Percentiles rank a stretch among this genome's conserved stretches.
phyloP scores from a whole-genome alignment of 2,113 vertebrate species.

The Danionella cerebrum region DNA sequence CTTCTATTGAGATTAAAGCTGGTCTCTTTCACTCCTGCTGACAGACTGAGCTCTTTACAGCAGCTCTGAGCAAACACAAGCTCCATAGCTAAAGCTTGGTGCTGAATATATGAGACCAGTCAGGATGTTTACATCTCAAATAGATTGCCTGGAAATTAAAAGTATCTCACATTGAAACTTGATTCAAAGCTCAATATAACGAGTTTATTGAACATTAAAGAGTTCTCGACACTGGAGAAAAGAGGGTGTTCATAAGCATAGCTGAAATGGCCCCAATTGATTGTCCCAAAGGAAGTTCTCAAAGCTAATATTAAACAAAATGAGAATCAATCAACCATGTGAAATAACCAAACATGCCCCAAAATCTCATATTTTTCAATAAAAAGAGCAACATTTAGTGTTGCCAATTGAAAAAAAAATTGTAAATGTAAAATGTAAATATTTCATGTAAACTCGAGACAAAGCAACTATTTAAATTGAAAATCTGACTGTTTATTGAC shows the following conservation, averaged over 20 bases:
- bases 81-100: background rate
- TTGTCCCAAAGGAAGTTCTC: background rate
- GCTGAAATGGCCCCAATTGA: slow-evolving; percentile 10
- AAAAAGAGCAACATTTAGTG: too few species aligned
- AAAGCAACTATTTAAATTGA: too few species aligned
- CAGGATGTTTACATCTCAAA: background rate
- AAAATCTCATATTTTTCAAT: too few species aligned
- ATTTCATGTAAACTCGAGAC: too few species aligned
- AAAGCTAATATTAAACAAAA: background rate
- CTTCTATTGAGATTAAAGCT: slow-evolving; percentile 28
- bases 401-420: too few species aligned
- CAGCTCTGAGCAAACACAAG: slow-evolving; percentile 1
- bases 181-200: background rate
- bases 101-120: background rate
- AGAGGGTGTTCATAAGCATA: slow-evolving; percentile 2
- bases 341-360: too few species aligned
- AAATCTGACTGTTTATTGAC: too few species aligned
- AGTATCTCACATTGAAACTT: background rate
- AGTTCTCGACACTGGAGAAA: slow-evolving; percentile 20
- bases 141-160: background rate
- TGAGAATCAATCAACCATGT: background rate
- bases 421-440: too few species aligned
- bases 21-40: background rate
- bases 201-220: slow-evolving; percentile 19
- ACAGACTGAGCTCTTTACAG: background rate